A percentile compares a stretch with the other conserved stretches of the same genome.
Evolutionary conservation across 92 coral and sea anemone species (phyloP).

Genomic region (Porites cylindrica): DNA sequence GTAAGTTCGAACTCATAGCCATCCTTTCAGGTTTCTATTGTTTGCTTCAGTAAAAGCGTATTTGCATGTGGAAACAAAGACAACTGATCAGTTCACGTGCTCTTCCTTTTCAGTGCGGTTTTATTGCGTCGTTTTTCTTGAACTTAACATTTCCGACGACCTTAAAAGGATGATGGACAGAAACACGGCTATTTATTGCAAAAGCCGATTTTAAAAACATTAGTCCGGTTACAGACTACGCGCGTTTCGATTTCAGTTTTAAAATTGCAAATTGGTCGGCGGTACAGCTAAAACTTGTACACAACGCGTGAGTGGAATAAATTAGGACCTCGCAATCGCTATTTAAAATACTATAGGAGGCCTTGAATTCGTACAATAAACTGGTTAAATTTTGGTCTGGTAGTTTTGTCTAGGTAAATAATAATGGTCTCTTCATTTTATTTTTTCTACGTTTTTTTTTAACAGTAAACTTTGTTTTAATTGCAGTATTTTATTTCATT

Average conservation of each 20-base stretch:
- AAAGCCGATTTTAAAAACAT: background rate
- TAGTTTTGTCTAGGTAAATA: background rate
- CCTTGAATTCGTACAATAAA: background rate
- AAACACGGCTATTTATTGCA: background rate
- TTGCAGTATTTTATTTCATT: background rate
- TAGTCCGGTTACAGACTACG: too few relatives aligned
- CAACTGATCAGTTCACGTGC: too few relatives aligned
- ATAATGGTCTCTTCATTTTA: background rate
- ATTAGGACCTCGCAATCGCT: background rate
- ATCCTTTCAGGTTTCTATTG: background rate
- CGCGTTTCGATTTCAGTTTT: too few relatives aligned
- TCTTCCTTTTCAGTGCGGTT: background rate
- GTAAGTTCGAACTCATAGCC: background rate
- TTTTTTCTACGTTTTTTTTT: background rate
- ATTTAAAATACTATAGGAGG: background rate
- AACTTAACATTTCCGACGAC: background rate
- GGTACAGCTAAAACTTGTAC: background rate
- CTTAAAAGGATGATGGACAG: background rate
- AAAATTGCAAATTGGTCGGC: background rate
- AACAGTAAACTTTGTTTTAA: background rate
- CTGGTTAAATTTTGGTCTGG: background rate
- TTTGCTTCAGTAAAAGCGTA: slow-evolving; percentile 21
- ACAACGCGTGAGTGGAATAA: background rate
- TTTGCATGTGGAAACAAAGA: slow-evolving; percentile 48
- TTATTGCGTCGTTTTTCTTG: background rate